phyloP scores from a whole-genome alignment of 2,888 invertebrate genomes.

The Stenurella melanura region DNA sequence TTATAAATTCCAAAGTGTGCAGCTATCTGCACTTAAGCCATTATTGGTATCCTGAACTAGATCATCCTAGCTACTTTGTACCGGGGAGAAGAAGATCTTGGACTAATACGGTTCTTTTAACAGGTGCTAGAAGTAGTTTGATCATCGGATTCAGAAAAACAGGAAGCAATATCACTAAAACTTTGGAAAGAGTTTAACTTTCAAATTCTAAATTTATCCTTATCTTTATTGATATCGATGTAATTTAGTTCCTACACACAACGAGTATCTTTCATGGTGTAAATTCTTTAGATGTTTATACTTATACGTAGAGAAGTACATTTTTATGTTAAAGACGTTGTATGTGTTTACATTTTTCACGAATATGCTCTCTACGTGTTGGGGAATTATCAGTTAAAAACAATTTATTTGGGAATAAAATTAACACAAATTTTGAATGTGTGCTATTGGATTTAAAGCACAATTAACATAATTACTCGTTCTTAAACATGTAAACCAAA shows the following conservation, averaged over 20 bases:
- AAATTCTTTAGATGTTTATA: slow-evolving; percentile 6
- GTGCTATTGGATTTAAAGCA: no score
- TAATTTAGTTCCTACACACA: slow-evolving; percentile 24
- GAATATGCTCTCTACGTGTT: not conserved
- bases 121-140: slow-evolving; percentile 49
- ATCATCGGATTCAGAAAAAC: slow-evolving; percentile 44
- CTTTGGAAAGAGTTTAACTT: slow-evolving; percentile 28
- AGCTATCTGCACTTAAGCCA: slow-evolving; percentile 52
- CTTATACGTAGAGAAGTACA: slow-evolving; percentile 7
- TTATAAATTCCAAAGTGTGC: slow-evolving; percentile 58
- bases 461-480: no score
- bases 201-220: slow-evolving; percentile 25
- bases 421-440: no score
- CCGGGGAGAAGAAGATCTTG: slow-evolving; percentile 44
- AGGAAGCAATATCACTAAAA: slow-evolving; percentile 44
- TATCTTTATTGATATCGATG: slow-evolving; percentile 22
- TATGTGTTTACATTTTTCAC: not conserved
- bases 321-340: slow-evolving; percentile 3
- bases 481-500: no score
- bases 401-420: no score
- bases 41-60: slow-evolving; percentile 59
- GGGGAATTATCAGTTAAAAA: not conserved
- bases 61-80: slow-evolving; percentile 58
- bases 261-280: slow-evolving; percentile 8
- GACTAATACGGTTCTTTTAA: slow-evolving; percentile 48